Evolutionary conservation across 2,888 invertebrate species (phyloP), one percentile per base, ranked within the genome.

Genomic region (Argyra leucocephala): DNA sequence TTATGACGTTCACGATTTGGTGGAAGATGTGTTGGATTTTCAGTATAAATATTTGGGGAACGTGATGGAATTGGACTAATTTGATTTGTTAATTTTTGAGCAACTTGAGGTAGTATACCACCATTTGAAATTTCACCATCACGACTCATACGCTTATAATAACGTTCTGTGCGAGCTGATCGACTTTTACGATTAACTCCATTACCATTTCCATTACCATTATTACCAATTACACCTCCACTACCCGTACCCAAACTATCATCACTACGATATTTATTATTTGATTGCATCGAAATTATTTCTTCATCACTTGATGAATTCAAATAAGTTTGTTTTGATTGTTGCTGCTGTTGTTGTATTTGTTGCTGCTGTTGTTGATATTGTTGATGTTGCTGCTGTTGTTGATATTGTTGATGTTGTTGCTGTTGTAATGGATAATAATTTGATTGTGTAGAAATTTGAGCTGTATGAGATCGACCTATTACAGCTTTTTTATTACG

Each of bases 161-260:
- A 90, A 65, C 91, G 83, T 75, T 92, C 91, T 64, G 90, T 91
- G 71, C 92, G 83, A 0, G 91, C 90, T 24, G 86, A 84, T 65
- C 91, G 82, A 31, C 88, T 86, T 72, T 84, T 83, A 70, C 86
- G 85, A 73, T 83, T 88, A 58, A 83, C 78, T 0, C 85, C 83
- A 48, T 48, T 37, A 66, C 69, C 71, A 21, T 82, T 82, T 66
- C 83, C 84, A 26, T 71, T 59, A 2, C 72, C 73, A n/a, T 24
- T 26, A 21, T 10, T 61, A 22, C n/a, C n/a, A 6, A 24, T 62
- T 57, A 72, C 71, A 31, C 84, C 83, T 57, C 84, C 75, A 66
- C 83, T 83, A 57, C 84, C 75, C 66, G 83, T 83, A 73, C 84
- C 84, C 65, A 87, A 79, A 67, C 86, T 86, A 70, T 89, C 88